These are phyloP conservation scores for Tortricodes alternella DNA, from an alignment of 2,888 invertebrate genomes.

Conservation along the genomic window DNA sequence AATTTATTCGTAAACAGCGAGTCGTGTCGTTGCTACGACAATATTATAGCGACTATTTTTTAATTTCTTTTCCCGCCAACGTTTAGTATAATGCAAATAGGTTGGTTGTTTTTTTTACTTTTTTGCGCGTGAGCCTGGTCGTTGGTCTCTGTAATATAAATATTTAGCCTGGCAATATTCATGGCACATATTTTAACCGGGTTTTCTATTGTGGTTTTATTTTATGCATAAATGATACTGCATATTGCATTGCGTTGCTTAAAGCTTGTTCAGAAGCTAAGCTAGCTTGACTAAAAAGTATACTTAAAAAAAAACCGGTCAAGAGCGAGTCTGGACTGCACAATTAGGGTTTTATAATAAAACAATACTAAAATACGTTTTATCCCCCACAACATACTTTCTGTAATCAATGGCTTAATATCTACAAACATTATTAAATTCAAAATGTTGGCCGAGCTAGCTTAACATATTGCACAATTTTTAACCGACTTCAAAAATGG, in stretches of 20 bases:
- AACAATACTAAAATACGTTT: too few relatives aligned
- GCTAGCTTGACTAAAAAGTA: too few relatives aligned
- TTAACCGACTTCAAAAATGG: too few relatives aligned
- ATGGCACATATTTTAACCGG: slow-evolving; percentile 17
- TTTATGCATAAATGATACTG: background rate
- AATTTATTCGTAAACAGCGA: slow-evolving; percentile 11
- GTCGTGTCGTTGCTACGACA: background rate
- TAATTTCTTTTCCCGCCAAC: slow-evolving; percentile 19
- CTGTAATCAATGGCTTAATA: too few relatives aligned
- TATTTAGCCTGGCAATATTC: slow-evolving; percentile 12
- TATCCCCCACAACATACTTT: too few relatives aligned
- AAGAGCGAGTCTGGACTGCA: too few relatives aligned
- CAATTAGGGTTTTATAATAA: too few relatives aligned
- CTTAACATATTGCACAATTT: too few relatives aligned
- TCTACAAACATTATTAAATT: too few relatives aligned
- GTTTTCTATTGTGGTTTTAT: slow-evolving; percentile 9
- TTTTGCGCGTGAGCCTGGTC: background rate
- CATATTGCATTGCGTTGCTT: background rate
- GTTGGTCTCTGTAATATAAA: slow-evolving; percentile 4
- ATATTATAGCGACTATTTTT: background rate
- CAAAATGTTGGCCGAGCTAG: too few relatives aligned
- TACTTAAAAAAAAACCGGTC: too few relatives aligned
- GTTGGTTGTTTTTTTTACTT: background rate
- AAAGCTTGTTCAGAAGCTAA: background rate
- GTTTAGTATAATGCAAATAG: slow-evolving; percentile 32